Percentiles rank a stretch among this genome's conserved stretches.
Evolutionary conservation across 2,888 invertebrate species (phyloP).

Genomic region (Xylota segnis): DNA sequence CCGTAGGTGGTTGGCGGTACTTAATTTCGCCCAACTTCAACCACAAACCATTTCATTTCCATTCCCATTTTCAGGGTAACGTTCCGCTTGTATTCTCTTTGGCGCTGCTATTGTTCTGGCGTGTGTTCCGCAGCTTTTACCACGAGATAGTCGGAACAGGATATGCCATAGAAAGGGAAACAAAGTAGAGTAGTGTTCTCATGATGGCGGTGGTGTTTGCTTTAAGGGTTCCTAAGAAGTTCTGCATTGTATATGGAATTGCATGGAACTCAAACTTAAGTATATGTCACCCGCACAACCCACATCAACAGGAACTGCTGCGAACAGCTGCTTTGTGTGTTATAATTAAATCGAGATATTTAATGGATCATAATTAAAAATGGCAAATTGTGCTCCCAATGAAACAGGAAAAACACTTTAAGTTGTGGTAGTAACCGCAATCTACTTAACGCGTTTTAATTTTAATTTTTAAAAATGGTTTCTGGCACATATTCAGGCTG

Average conservation of each 20-base stretch:
- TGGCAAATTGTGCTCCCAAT: neutral
- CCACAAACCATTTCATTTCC: slow-evolving; percentile 38
- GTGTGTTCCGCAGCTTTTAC: slow-evolving; percentile 19
- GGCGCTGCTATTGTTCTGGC: neutral
- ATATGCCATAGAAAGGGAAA: slow-evolving; percentile 10
- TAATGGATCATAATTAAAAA: no score
- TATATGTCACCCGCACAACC: no score
- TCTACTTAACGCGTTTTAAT: no score
- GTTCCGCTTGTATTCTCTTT: neutral
- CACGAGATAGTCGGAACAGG: neutral
- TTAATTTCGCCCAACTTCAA: slow-evolving; percentile 9
- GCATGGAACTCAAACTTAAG: no score
- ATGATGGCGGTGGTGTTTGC: neutral
- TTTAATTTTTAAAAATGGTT: no score
- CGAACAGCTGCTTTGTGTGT: no score
- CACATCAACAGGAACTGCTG: no score
- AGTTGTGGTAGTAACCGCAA: no score
- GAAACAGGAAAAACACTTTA: no score
- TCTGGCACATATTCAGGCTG: no score
- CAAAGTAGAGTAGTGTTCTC: neutral
- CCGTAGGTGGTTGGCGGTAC: neutral
- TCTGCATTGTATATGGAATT: no score
- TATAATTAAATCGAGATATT: no score
- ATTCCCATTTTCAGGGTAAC: slow-evolving; percentile 22
- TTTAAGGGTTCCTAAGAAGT: neutral